These are phyloP conservation scores for Ranitomeya imitator DNA, from an alignment of 2,113 vertebrate species.

Conservation along the genomic window DNA sequence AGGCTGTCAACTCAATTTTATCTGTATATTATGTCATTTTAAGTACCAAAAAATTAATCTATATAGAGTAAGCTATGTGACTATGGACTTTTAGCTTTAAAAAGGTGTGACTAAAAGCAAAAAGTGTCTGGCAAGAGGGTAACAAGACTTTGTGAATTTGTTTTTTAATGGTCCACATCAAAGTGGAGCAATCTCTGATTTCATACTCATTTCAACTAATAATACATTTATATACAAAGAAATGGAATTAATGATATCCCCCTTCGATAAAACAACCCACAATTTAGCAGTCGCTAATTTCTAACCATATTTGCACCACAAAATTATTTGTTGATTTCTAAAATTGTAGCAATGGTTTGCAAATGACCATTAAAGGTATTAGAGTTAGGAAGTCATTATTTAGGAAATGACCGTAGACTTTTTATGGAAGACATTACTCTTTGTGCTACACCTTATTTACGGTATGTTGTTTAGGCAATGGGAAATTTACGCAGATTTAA, in stretches of 20 bases:
- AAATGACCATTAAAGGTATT: neutral
- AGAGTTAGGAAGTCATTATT: neutral
- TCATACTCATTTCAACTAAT: neutral
- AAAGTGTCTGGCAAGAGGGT: neutral
- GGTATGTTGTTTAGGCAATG: neutral
- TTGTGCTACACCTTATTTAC: constrained; percentile 4
- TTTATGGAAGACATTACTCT: neutral
- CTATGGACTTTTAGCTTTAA: neutral
- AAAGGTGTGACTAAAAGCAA: neutral
- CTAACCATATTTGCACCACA: too few relatives aligned
- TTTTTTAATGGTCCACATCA: neutral
- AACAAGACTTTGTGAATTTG: neutral
- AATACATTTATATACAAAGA: neutral
- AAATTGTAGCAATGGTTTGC: neutral
- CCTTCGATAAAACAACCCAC: neutral
- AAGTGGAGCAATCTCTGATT: neutral
- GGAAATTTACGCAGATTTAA: constrained; percentile 2
- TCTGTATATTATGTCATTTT: too few relatives aligned
- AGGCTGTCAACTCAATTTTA: too few relatives aligned
- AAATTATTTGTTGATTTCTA: neutral
- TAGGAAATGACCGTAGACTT: neutral
- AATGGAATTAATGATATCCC: neutral
- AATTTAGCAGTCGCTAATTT: neutral
- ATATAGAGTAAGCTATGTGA: neutral
- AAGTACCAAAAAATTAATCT: too few relatives aligned